Base-by-base conservation (phyloP, 1,140 invertebrate species). In the Carcinoscorpius rotundicauda region DNA sequence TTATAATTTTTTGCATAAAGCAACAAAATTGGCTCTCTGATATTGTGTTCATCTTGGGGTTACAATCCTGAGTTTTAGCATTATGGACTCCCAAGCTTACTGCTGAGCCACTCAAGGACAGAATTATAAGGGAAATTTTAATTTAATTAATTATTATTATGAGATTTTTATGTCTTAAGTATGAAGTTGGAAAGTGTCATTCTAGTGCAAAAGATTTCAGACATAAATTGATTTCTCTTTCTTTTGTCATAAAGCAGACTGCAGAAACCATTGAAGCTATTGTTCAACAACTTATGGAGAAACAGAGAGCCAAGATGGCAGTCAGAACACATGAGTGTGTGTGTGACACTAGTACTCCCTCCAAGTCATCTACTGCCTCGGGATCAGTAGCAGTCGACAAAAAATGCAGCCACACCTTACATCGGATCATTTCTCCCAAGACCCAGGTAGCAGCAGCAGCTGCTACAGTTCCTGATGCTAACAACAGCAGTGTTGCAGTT, bases 271-370 rank as follows among this genome's bases (percentile, higher is more conserved):
- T 93, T 56, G 87, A 91, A 76, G 84, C 88, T 0, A 91, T 93
- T 63, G 89, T 93, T 0, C 84, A 85, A 57, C 89, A 93, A 75
- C 78, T 93, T 71, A 88, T 93, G 85, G 88, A 91, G 76, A 89
- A 91, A 72, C 89, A 91, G 75, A 74, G 87, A 51, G 79, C 69
- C 29, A 71, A 69, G 58, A 64, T 63, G 11, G 63, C 51, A 51
- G 69, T 66, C 29, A 68, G 71, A 61, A 68, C 70, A 8, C 71
- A 71, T 51, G 71, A 72, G 60, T 72, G 71, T 63, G 66, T 68
- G 10, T 71, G 71, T 55, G 71, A 72, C 59, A 68, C 58, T 10
- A 56, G 59, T 51, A 29, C 29, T 29, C 29, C 29, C 29, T 29
- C 68, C 4, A 70, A 71, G 55, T 10, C 66, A 29, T 49, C 68